Evolutionary conservation across 2,888 invertebrate genomes (phyloP), one percentile per base, ranked within the genome.

Genomic region (Diadromus collaris): DNA sequence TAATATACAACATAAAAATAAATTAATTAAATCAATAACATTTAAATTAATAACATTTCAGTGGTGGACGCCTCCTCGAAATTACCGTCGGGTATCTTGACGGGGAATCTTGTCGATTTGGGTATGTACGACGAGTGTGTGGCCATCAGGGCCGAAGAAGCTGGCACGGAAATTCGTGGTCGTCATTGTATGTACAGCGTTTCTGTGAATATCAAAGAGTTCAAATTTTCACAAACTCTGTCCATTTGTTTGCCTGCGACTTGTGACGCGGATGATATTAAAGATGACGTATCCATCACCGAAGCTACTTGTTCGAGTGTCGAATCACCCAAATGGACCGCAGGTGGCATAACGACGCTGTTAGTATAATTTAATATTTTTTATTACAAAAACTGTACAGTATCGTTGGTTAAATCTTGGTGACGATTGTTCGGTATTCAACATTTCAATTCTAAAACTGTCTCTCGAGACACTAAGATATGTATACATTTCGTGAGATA

Each of bases 51-150:
- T 1, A 19, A 19, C 9, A 21, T 51, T 88, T 48, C 83, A 92
- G 92, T 92, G 92, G 82, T 92, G 32, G 92, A 93, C 83, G 87
- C 92, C 1, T 91, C 91, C 2, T 91, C 92, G 2, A 92, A 92
- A 84, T 80, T 92, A 1, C 92, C 91, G 41, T 87, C 91, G 9
- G 92, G 92, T 3, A 79, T 92, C 19, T 82, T 92, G 6, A 78
- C 85, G 13, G 92, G 92, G 0, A 91, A 92, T 81, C 78, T 90
- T 7, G 86, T 90, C 21, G 91, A 92, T 76, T 85, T 91, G 34
- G 92, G 93, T 10, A 90, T 91, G 78, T 92, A 89, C 84, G 90
- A 91, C 73, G 91, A 92, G 85, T 93, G 92, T 81, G 21, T 83
- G 5, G 54, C 44, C 0, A 77, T 89, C 0, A 65, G 82, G 29